These are phyloP conservation scores for Carpatolechia fugitivella DNA, from an alignment of 2,888 invertebrate genomes.

Conservation along the genomic window DNA sequence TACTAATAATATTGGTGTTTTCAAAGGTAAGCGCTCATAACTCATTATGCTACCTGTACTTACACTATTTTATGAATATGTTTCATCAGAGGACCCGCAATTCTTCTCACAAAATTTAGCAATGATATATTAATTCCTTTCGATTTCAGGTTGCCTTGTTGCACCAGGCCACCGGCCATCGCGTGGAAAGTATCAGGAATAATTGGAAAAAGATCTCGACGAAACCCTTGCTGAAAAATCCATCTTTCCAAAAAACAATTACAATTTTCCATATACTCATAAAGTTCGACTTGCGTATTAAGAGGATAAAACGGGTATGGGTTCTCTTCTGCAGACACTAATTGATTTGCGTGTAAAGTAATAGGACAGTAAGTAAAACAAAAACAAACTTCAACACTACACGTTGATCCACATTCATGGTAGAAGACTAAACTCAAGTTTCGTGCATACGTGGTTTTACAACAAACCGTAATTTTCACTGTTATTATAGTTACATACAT, in stretches of 20 bases:
- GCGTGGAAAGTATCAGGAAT: constrained; percentile 69
- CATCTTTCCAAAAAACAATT: constrained; percentile 62
- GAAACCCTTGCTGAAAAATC: constrained; percentile 73
- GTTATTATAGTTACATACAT: constrained; percentile 38
- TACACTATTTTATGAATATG: constrained; percentile 58
- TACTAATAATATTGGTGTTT: too few relatives aligned
- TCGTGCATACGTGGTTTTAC: constrained; percentile 36
- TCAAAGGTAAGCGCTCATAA: too few relatives aligned
- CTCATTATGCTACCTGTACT: too few relatives aligned
- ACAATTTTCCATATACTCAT: constrained; percentile 54
- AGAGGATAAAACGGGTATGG: constrained; percentile 66
- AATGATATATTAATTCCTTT: constrained; percentile 66
- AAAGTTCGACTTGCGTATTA: constrained; percentile 41
- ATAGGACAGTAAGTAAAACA: constrained; percentile 61
- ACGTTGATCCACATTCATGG: constrained; percentile 51
- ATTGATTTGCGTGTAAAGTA: constrained; percentile 50
- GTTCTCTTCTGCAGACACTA: constrained; percentile 44
- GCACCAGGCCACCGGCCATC: constrained; percentile 33
- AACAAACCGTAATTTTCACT: constrained; percentile 45
- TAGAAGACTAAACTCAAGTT: constrained; percentile 45
- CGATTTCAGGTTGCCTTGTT: constrained; percentile 42
- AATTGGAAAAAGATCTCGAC: constrained; percentile 63
- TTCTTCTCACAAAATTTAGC: constrained; percentile 60
- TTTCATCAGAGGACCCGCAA: constrained; percentile 68
- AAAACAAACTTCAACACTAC: constrained; percentile 60